Conservation (phyloP, 1,140 invertebrate genomes). For the Bombus superbus region DNA sequence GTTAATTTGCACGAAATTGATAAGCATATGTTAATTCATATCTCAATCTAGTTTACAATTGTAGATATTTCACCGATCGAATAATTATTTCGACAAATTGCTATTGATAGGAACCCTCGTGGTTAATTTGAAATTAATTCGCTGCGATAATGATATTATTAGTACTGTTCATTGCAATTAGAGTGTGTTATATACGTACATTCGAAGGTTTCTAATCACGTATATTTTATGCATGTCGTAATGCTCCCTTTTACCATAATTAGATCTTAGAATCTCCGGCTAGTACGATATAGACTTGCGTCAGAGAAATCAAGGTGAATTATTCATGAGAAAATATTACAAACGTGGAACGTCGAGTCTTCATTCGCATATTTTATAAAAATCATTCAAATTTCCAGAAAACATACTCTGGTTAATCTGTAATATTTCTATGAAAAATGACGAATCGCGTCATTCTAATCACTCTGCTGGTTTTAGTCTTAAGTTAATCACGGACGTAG, state of each 20-base stretch:
- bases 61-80: neutral
- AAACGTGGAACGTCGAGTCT: neutral
- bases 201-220: neutral
- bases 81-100: neutral
- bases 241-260: neutral
- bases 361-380: neutral
- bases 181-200: neutral
- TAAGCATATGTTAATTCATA: neutral
- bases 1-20: neutral
- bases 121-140: neutral
- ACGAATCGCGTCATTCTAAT: neutral
- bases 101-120: neutral
- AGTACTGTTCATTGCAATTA: neutral
- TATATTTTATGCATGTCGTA: neutral
- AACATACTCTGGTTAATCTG: neutral
- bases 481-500: neutral
- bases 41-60: neutral
- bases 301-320: neutral
- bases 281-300: neutral
- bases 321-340: neutral
- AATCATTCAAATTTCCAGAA: neutral
- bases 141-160: neutral
- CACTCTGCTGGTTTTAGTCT: too few relatives aligned
- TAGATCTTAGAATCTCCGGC: neutral
- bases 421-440: neutral